Evolutionary conservation across 92 coral and sea anemone species (phyloP), one percentile per base, ranked within the genome.

Genomic region (Porites rus): DNA sequence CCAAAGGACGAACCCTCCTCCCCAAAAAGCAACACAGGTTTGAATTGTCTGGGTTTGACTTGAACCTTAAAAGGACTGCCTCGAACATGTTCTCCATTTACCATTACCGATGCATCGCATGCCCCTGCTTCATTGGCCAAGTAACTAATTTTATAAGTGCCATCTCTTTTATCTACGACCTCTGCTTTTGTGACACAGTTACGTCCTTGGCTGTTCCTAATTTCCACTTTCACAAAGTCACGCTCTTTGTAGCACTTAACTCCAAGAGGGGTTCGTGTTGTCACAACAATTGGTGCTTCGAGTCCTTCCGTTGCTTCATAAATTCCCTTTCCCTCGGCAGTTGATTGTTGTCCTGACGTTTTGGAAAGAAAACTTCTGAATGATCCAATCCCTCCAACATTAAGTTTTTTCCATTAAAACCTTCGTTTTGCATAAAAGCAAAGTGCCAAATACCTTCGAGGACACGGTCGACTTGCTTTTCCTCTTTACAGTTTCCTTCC

Each of bases 121-220:
- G 14, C 13, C 38, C 91, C 91, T 6, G 88, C 74, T 13, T 82
- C 87, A 21, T 60, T 71, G 72, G 91, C 83, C 24, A 77, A 86
- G 28, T 77, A 22, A 22, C 24, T 22, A 22, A 22, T 22, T 22
- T 22, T 22, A 22, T 22, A 22, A 22, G 24, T 22, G 28, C 92
- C 88, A 71, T 84, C 62, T 46, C 59, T 77, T 50, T 77, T 56
- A 63, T 84, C 80, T 60, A 60, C 38, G 17, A 69, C 53, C n/a
- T 12, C 63, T 1, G 28, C 46, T 21, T n/a, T 20, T 38, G 50
- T 22, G 51, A 25, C 75, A 25, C 63, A 65, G 63, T 80, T 75
- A 21, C 19, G 20, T 13, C 10, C 65, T 46, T 69, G 8, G 1
- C 24, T 64, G 56, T 69, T 65, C 52, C 16, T 79, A 75, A 79